A percentile compares a stretch with the other conserved stretches of the same genome.
phyloP scores from a whole-genome alignment of 1,140 invertebrate genomes.

The Habropoda laboriosa region DNA sequence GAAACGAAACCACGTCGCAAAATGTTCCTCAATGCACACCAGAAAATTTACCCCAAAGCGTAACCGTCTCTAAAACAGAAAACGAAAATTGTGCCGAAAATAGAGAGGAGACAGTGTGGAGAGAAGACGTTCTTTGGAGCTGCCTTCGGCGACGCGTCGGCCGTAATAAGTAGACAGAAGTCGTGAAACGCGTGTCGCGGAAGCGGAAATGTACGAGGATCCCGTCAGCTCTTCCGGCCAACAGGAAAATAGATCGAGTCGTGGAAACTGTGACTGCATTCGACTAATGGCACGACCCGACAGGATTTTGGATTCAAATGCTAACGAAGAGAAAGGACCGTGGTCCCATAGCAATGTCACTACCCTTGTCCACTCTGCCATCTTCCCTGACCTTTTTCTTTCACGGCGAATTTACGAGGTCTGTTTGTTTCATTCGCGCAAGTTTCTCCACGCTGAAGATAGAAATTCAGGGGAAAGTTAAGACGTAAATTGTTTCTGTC shows the following conservation, averaged over 20 bases:
- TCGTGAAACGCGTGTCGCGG: conserved; percentile 3
- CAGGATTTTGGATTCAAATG: conserved; percentile 54
- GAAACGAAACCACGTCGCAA: no score
- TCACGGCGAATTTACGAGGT: not conserved
- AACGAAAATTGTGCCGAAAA: no score
- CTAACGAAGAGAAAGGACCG: conserved; percentile 21
- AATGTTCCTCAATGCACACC: no score
- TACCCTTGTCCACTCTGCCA: not conserved
- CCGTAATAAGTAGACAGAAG: conserved; percentile 36
- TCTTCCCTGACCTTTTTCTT: not conserved
- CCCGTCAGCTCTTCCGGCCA: conserved; percentile 18
- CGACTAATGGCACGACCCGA: conserved; percentile 37
- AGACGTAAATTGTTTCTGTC: not conserved
- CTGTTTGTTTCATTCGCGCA: no score
- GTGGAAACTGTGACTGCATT: conserved; percentile 24
- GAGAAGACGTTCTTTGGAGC: not conserved
- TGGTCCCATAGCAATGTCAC: no score
- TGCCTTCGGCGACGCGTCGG: conserved; percentile 20
- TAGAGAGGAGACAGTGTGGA: no score
- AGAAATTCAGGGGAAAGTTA: no score
- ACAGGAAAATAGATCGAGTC: conserved; percentile 41
- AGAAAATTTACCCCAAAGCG: no score
- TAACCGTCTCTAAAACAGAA: no score
- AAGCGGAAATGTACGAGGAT: not conserved
- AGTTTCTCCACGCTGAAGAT: no score